Conservation (phyloP, 2,113 vertebrate genomes). For the Shinisaurus crocodilurus region DNA sequence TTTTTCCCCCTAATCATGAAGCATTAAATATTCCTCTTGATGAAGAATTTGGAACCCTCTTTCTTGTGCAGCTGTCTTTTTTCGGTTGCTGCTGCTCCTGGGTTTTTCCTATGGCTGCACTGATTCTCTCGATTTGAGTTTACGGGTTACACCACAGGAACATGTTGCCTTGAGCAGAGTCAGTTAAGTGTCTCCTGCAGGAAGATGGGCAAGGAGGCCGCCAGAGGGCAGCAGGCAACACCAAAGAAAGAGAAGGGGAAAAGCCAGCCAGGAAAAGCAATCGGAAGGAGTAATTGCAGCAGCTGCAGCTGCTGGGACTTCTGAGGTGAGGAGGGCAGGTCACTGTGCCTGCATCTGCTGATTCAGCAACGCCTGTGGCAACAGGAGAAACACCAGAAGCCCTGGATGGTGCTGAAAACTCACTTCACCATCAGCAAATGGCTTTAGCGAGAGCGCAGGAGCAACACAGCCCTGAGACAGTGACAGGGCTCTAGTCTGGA, state of each 20-base stretch:
- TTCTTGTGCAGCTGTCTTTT: not conserved
- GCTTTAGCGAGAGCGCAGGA: not conserved
- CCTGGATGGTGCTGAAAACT: not conserved
- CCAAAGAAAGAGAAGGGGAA: not conserved
- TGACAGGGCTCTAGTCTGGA: not conserved
- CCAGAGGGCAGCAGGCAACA: conserved; percentile 43
- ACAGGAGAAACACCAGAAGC: not conserved
- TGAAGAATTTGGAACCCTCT: too few relatives aligned
- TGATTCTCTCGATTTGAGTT: too few relatives aligned
- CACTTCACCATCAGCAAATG: not conserved
- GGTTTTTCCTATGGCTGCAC: not conserved
- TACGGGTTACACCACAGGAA: too few relatives aligned
- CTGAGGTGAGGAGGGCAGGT: not conserved
- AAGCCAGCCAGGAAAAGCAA: not conserved
- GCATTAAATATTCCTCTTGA: too few relatives aligned
- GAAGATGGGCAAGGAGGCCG: not conserved
- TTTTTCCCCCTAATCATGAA: not conserved
- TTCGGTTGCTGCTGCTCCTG: not conserved
- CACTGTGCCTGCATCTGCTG: not conserved
- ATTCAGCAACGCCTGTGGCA: not conserved
- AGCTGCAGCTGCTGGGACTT: not conserved
- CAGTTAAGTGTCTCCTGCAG: not conserved
- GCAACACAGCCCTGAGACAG: not conserved
- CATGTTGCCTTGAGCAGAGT: not conserved
- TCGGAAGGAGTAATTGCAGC: not conserved